Evolutionary conservation across 2,888 invertebrate genomes (phyloP).

Genomic region (Crossocerus cetratus): DNA sequence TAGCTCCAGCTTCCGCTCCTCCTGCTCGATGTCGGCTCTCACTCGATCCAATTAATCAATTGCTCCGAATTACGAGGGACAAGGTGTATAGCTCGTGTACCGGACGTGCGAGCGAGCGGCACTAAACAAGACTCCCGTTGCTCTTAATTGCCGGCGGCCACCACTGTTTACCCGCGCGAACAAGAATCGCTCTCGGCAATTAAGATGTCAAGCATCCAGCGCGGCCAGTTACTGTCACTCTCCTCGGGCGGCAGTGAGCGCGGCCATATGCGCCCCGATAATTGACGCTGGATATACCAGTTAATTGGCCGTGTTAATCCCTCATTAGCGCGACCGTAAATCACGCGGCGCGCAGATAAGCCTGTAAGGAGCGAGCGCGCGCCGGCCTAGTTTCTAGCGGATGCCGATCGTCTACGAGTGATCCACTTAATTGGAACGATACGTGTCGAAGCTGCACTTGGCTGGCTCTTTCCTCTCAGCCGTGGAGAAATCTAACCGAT

Average conservation of each 20-base stretch:
- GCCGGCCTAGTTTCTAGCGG: too few relatives aligned
- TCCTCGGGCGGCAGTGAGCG: background rate
- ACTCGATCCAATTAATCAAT: constrained; percentile 7
- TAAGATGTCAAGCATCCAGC: constrained; percentile 36
- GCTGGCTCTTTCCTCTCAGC: background rate
- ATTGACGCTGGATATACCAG: constrained; percentile 32
- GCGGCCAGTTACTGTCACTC: constrained; percentile 14
- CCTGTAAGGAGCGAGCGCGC: background rate
- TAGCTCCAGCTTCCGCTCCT: background rate
- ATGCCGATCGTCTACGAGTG: too few relatives aligned
- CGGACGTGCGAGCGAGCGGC: constrained; percentile 11
- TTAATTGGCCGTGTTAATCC: constrained; percentile 49
- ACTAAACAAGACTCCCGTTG: constrained; percentile 18
- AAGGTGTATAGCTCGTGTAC: background rate
- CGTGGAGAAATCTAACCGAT: too few relatives aligned
- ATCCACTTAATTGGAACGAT: too few relatives aligned
- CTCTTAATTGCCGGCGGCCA: background rate
- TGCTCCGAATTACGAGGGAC: constrained; percentile 6
- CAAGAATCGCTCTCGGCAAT: constrained; percentile 32
- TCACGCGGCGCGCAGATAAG: constrained; percentile 3
- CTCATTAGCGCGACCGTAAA: constrained; percentile 30
- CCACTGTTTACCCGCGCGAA: constrained; percentile 7
- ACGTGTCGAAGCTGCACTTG: too few relatives aligned
- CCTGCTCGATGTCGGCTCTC: background rate
- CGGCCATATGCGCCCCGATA: constrained; percentile 16